A percentile compares a stretch with the other conserved stretches of the same genome.
Evolutionary conservation across 2,113 vertebrate genomes (phyloP).

Genomic region (Gallinago jamesoni): DNA sequence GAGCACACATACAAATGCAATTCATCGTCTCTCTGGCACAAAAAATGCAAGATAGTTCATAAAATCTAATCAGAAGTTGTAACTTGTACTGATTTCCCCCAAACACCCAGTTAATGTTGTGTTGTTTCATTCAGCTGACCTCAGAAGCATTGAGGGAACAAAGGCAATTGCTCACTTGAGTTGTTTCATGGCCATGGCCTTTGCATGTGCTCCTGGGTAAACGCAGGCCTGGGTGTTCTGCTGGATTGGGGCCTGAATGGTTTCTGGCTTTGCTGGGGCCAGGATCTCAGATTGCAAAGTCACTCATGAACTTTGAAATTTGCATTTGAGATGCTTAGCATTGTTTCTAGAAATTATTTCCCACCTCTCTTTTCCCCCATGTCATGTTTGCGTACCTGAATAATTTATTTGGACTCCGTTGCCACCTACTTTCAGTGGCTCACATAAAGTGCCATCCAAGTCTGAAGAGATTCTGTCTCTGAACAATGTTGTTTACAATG

Average conservation of each 20-base stretch:
- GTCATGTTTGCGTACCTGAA: background rate
- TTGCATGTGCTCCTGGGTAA: background rate
- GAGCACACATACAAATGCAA: background rate
- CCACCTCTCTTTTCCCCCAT: background rate
- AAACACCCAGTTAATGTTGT: background rate
- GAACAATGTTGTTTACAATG: background rate
- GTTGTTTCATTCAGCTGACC: background rate
- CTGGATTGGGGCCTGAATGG: background rate
- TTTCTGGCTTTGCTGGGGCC: background rate
- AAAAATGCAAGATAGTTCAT: background rate
- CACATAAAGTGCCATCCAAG: background rate
- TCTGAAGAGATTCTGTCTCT: background rate
- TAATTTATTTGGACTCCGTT: background rate
- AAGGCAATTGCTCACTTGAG: background rate
- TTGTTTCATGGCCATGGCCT: background rate
- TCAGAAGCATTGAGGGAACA: background rate
- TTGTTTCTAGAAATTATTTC: background rate
- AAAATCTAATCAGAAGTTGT: background rate
- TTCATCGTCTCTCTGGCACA: background rate
- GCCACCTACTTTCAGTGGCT: background rate
- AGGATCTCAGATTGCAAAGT: background rate
- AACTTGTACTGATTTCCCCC: background rate
- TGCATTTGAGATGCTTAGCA: background rate
- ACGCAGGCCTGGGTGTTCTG: background rate
- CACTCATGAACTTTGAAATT: background rate